Percentiles rank a stretch among this genome's conserved stretches.
These are phyloP conservation scores for Wiebesia pumilae DNA, from an alignment of 1,140 invertebrate species.

Conservation along the genomic window DNA sequence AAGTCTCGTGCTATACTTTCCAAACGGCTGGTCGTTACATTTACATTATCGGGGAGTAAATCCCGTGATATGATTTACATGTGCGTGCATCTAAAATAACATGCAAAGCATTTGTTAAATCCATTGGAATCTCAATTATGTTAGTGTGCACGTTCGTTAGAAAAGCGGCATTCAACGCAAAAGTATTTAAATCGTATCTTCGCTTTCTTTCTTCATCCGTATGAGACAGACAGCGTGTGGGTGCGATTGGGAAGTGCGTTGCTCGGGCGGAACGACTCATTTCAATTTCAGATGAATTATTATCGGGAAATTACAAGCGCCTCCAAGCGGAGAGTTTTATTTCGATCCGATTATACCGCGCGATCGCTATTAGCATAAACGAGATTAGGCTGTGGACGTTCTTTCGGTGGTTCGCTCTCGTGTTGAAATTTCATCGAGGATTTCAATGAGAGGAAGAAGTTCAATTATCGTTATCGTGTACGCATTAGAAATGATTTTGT, in stretches of 20 bases:
- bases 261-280: not conserved
- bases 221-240: not conserved
- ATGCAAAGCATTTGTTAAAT: not conserved
- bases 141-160: not conserved
- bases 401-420: not conserved
- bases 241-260: slow-evolving; percentile 7
- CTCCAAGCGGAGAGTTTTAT: slow-evolving; percentile 1
- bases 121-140: not conserved
- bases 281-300: slow-evolving; percentile 42
- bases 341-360: not conserved
- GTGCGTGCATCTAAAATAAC: too few relatives aligned
- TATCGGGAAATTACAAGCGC: slow-evolving; percentile 31
- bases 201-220: not conserved
- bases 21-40: not conserved
- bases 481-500: not conserved
- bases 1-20: not conserved
- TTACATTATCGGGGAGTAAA: too few relatives aligned
- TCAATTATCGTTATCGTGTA: not conserved
- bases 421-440: not conserved
- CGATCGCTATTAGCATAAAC: slow-evolving; percentile 30
- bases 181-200: not conserved
- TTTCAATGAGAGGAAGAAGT: not conserved
- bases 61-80: not conserved
- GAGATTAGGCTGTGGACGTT: not conserved
- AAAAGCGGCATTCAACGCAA: not conserved